These are phyloP conservation scores for Stramonita haemastoma DNA, from an alignment of 2,888 invertebrate genomes.

Conservation along the genomic window DNA sequence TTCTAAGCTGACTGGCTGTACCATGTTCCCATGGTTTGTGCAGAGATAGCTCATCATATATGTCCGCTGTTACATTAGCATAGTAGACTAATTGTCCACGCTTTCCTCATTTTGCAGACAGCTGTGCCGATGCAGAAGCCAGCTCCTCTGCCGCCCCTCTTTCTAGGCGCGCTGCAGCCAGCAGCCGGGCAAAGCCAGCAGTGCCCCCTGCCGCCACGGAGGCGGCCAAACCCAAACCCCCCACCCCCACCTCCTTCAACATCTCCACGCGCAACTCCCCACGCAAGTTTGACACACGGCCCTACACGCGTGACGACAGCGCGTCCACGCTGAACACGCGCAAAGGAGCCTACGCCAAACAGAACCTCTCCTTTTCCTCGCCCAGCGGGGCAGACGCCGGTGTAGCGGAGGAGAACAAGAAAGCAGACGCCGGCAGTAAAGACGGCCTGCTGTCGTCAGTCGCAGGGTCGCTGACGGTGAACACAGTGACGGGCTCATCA, in stretches of 20 bases:
- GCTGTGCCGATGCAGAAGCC: not conserved
- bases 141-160: not conserved
- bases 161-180: not conserved
- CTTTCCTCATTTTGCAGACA: not conserved
- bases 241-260: slow-evolving; percentile 46
- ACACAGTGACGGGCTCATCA: not conserved
- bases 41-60: no score
- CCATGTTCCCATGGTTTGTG: no score
- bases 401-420: not conserved
- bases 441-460: not conserved
- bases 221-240: not conserved
- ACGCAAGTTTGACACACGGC: slow-evolving; percentile 55
- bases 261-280: slow-evolving; percentile 62
- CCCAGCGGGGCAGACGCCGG: not conserved
- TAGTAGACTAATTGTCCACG: not conserved
- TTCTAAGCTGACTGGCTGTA: no score
- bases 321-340: slow-evolving; percentile 48
- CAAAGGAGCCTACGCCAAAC: slow-evolving; percentile 49
- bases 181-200: not conserved
- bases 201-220: not conserved
- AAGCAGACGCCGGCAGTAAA: not conserved
- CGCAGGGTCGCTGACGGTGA: not conserved
- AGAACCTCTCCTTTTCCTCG: not conserved
- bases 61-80: no score
- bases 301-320: slow-evolving; percentile 47